Evolutionary conservation across 1,140 invertebrate genomes (phyloP), one percentile per base, ranked within the genome.

Genomic region (Brachionus manjavacas): DNA sequence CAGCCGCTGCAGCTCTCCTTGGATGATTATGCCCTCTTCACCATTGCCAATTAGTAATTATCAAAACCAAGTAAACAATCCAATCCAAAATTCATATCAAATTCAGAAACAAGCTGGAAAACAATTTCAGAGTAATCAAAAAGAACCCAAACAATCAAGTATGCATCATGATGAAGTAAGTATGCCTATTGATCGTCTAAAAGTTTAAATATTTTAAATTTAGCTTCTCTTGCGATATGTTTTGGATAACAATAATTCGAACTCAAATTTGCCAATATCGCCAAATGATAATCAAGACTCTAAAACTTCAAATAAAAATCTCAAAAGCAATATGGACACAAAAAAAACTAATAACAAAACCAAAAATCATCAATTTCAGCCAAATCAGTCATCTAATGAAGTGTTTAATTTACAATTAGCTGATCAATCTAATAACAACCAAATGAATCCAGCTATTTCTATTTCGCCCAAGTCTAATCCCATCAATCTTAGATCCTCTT

Each of bases 1-100:
- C 35, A 64, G 52, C 35, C 79, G 79, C 9, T 81, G 49, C 12
- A 81, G 79, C 16, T 81, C 79, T 28, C 79, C 79, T 41, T 81
- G 79, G 79, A 41, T 68, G 31, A 41, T 81, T 14, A 64, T 81
- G 23, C 31, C 39, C 9, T 31, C 49, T 20, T 35, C 79, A 11
- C 72, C 43, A 25, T 2, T 25, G 14, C 72, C 11, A 23, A 25
- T 49, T 23, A 76, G 14, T 25, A 76, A 76, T 28, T 49, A 52
- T 49, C 41, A 46, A 25, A 76, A 76, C 52, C 72, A 76, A 49
- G 16, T 8, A 74, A 76, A 28, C 39, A 76, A 25, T 11, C n/a
- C 12, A 6, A 25, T 76, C 1, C 72, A 25, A 46, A 76, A 76
- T 76, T 76, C 9, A 20, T 46, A 25, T 25, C 14, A 76, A 12